Evolutionary conservation across 2,888 invertebrate genomes (phyloP), one percentile per base, ranked within the genome.

Genomic region (Hypomecis punctinalis): DNA sequence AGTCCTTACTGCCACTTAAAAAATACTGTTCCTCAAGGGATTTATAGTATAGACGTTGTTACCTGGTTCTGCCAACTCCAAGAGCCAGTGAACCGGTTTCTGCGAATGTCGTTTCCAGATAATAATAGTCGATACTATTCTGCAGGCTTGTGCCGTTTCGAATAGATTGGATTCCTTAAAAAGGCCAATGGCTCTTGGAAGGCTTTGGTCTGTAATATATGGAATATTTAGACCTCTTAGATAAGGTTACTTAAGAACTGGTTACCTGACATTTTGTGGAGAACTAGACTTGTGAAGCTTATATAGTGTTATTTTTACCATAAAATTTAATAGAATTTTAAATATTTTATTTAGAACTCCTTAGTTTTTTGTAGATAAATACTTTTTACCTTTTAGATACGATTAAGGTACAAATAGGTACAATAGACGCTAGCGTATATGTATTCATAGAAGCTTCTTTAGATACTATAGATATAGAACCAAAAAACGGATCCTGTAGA

Each of bases 31-130:
- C 35, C 39, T 48, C 33, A 13, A 58, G 45, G 47, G 58, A 54
- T 37, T 49, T 63, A 63, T 58, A 48, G 45, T 63, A 63, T 58
- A 48, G 45, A 49, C 23, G 53, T 48, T 39, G 60, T 49, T 63
- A 43, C 47, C 61, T 49, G 61, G 61, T 47, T 61, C 40, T 65
- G 57, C 53, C 57, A 76, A 71, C 70, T 68, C 64, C 59, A 40
- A 60, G 75, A 82, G 82, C 83, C 80, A 69, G 82, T 82, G 80
- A 76, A 77, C 77, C 73, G 76, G 82, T 78, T 82, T 80, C 76
- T 77, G 73, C 74, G 75, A 83, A 80, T 78, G 70, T 74, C 66
- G 72, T 72, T 73, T 69, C 67, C 73, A 76, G 74, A 71, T 76
- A 76, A 73, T 79, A 76, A 78, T 74, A 72, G 54, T 46, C 42